A percentile compares a stretch with the other conserved stretches of the same genome.
Evolutionary conservation across 2,888 invertebrate species (phyloP).

Genomic region (Cartodere bifasciata): DNA sequence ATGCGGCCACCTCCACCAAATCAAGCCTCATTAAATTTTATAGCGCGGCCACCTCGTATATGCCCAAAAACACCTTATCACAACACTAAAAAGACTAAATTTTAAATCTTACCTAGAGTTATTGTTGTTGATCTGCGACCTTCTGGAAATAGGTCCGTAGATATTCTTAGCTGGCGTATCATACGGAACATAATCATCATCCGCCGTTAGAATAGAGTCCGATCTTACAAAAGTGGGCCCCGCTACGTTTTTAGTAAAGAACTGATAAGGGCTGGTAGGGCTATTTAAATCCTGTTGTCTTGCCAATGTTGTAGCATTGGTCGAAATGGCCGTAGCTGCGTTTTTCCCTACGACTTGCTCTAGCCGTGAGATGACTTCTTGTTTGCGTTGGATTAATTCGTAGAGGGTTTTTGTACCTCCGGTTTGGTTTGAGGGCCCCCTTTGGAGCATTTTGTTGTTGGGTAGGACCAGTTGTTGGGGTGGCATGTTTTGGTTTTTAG

Average conservation of each 20-base stretch:
- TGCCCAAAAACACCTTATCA: no score
- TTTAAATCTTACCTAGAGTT: no score
- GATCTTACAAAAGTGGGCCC: constrained; percentile 37
- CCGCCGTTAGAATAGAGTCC: constrained; percentile 43
- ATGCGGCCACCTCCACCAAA: no score
- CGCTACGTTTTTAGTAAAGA: constrained; percentile 27
- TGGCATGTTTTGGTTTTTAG: constrained; percentile 24
- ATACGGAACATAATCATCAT: constrained; percentile 55
- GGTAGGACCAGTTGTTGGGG: constrained; percentile 16
- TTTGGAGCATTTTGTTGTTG: no score
- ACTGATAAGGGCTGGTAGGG: constrained; percentile 31
- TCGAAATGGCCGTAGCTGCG: constrained; percentile 33
- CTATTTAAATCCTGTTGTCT: constrained; percentile 30
- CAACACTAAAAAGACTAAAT: no score
- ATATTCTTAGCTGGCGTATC: constrained; percentile 52
- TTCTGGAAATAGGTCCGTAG: constrained; percentile 55
- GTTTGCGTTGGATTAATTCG: constrained; percentile 45
- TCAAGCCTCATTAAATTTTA: no score
- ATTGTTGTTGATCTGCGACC: constrained; percentile 24
- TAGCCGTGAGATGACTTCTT: constrained; percentile 47
- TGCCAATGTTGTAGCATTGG: constrained; percentile 31
- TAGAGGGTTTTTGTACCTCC: constrained; percentile 45
- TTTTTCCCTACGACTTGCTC: constrained; percentile 46
- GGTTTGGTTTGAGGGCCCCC: constrained; percentile 23
- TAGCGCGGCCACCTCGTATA: no score